Evolutionary conservation across 1,140 invertebrate genomes (phyloP), one percentile per base, ranked within the genome.

Genomic region (Drosophila suzukii): DNA sequence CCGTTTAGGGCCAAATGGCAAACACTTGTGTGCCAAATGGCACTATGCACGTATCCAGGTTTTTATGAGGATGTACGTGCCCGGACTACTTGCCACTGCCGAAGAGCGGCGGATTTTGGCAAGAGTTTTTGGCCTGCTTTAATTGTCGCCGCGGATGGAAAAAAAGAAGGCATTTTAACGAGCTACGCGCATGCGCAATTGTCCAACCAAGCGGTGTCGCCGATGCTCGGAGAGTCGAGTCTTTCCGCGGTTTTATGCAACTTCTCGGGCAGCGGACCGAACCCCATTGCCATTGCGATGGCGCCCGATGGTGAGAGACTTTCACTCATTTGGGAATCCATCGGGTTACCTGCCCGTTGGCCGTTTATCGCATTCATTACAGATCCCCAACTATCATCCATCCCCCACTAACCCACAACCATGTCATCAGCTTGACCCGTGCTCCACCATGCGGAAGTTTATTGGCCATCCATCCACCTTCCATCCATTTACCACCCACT

Each of bases 101-200:
- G 8, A 10, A 34, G 63, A 75, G 32, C n/a, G 12, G 24, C 53
- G 6, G 53, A 54, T 24, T 20, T 59, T 32, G 54, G 70, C 57
- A 57, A 30, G 30, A 51, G 27, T 47, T 51, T 12, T 12, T 51
- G 58, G 70, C 49, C 60, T 57, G 81, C 61, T 80, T 79, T 78
- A 83, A 82, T 83, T 84, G 81, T 83, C 72, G 79, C 75, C 72
- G 51, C 65, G 66, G 75, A 10, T 32, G 20, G 39, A 58, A 71
- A 65, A 76, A 61, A 72, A 66, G 59, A 66, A 63, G 73, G 38
- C 65, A 68, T 76, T 88, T 86, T 86, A 86, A 86, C 83, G 84
- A 86, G 79, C 78, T 76, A 88, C 83, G 84, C 83, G 83, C 75
- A 88, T 89, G 83, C 84, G 84, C 83, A 88, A 89, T 83, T 89